These are phyloP conservation scores for Limnothrissa miodon DNA, from an alignment of 2,113 vertebrate species.

Conservation along the genomic window DNA sequence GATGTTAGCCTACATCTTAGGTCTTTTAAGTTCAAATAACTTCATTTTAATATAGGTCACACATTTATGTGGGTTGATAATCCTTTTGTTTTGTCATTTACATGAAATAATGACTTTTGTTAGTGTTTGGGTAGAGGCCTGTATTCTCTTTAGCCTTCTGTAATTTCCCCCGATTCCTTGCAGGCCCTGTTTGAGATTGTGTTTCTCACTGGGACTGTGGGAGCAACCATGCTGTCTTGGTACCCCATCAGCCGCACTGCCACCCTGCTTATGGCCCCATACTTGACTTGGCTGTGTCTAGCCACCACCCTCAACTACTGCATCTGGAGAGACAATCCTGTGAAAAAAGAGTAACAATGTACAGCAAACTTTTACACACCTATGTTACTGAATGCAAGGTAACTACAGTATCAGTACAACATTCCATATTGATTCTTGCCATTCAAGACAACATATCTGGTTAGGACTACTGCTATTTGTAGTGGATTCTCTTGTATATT, in stretches of 20 bases:
- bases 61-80: no score
- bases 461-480: not conserved
- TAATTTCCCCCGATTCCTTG: not conserved
- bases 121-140: no score
- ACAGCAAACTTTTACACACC: not conserved
- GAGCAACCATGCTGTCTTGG: slow-evolving; percentile 79
- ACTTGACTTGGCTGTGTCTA: slow-evolving; percentile 85
- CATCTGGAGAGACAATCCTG: slow-evolving; percentile 85
- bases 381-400: not conserved
- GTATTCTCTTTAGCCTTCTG: not conserved
- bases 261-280: slow-evolving; percentile 79
- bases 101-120: no score
- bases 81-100: not conserved
- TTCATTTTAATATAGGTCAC: not conserved
- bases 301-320: slow-evolving; percentile 76
- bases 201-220: slow-evolving; percentile 72
- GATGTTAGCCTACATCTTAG: not conserved
- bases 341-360: slow-evolving; percentile 53
- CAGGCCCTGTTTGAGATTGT: slow-evolving; percentile 78
- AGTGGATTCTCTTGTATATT: not conserved
- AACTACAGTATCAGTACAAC: not conserved
- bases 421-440: not conserved
- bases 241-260: slow-evolving; percentile 78
- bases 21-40: not conserved
- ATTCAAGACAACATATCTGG: not conserved